These are phyloP conservation scores for Lymantria dispar DNA, from an alignment of 2,888 invertebrate genomes.

Conservation along the genomic window DNA sequence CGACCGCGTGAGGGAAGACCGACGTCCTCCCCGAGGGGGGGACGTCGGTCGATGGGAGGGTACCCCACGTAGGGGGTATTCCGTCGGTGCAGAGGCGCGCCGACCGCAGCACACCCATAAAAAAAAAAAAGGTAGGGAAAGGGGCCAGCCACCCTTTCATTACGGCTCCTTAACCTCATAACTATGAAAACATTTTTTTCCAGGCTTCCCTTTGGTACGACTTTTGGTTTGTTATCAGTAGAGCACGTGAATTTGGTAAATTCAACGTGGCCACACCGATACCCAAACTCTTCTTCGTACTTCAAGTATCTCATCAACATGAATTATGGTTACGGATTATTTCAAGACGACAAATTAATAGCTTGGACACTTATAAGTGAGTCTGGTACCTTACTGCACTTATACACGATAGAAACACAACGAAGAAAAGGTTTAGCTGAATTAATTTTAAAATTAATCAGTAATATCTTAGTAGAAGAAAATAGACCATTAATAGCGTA, in stretches of 20 bases:
- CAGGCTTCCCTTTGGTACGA: conserved; percentile 36
- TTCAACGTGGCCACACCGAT: conserved; percentile 46
- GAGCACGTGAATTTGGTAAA: conserved; percentile 40
- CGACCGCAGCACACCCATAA: too few species aligned
- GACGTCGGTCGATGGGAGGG: too few species aligned
- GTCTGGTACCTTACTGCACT: conserved; percentile 45
- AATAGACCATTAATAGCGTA: conserved; percentile 41
- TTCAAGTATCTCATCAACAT: conserved; percentile 42
- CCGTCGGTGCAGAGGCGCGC: too few species aligned
- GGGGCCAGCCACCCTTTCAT: too few species aligned
- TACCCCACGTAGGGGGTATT: too few species aligned
- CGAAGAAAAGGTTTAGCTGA: conserved; percentile 52
- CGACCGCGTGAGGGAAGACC: too few species aligned
- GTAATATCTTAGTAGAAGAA: conserved; percentile 36
- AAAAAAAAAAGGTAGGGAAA: too few species aligned
- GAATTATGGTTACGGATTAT: conserved; percentile 48
- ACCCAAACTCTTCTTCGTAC: conserved; percentile 35
- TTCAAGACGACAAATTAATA: conserved; percentile 31
- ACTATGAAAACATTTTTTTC: conserved; percentile 9
- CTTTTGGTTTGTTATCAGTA: conserved; percentile 33
- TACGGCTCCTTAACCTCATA: too few species aligned
- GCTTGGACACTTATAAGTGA: conserved; percentile 52
- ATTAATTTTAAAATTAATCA: conserved; percentile 42
- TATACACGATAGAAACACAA: conserved; percentile 46
- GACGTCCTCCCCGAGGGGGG: too few species aligned